A percentile compares a stretch with the other conserved stretches of the same genome.
Evolutionary conservation across 2,888 invertebrate species (phyloP).

Genomic region (Eupithecia tripunctaria): DNA sequence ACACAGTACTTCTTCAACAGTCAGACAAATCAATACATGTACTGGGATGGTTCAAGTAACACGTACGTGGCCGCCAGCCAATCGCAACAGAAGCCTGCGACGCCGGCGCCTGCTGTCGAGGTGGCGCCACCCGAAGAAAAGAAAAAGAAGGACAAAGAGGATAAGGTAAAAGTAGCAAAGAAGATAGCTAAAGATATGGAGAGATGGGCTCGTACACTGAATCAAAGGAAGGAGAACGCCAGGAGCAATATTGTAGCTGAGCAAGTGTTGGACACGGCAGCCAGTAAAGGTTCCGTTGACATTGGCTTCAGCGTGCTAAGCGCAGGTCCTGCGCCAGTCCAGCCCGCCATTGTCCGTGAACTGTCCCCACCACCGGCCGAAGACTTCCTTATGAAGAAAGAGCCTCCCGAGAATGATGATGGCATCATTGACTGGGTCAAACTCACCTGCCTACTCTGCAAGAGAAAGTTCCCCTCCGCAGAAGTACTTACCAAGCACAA

Average conservation of each 20-base stretch:
- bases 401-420: slow-evolving; percentile 88
- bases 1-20: slow-evolving; percentile 98
- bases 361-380: slow-evolving; percentile 65
- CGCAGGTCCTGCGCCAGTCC: slow-evolving; percentile 81
- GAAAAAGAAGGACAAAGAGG: slow-evolving; percentile 92
- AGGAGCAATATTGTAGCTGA: slow-evolving; percentile 77
- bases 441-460: slow-evolving; percentile 96
- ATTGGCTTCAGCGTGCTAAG: slow-evolving; percentile 96
- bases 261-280: slow-evolving; percentile 74
- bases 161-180: slow-evolving; percentile 98
- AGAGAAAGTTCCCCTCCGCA: slow-evolving; percentile 95
- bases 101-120: slow-evolving; percentile 59
- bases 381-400: slow-evolving; percentile 72
- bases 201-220: slow-evolving; percentile 97
- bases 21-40: slow-evolving; percentile 95
- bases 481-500: slow-evolving; percentile 96
- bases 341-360: slow-evolving; percentile 59
- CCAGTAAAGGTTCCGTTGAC: slow-evolving; percentile 92
- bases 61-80: slow-evolving; percentile 85
- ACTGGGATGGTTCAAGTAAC: slow-evolving; percentile 93
- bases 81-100: slow-evolving; percentile 68
- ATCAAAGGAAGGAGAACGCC: slow-evolving; percentile 95
- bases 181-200: slow-evolving; percentile 96
- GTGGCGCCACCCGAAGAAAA: slow-evolving; percentile 80
- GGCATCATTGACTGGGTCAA: slow-evolving; percentile 94